A percentile compares a stretch with the other conserved stretches of the same genome.
Evolutionary conservation across 1,140 invertebrate genomes (phyloP).

Genomic region (Andricus grossulariae): DNA sequence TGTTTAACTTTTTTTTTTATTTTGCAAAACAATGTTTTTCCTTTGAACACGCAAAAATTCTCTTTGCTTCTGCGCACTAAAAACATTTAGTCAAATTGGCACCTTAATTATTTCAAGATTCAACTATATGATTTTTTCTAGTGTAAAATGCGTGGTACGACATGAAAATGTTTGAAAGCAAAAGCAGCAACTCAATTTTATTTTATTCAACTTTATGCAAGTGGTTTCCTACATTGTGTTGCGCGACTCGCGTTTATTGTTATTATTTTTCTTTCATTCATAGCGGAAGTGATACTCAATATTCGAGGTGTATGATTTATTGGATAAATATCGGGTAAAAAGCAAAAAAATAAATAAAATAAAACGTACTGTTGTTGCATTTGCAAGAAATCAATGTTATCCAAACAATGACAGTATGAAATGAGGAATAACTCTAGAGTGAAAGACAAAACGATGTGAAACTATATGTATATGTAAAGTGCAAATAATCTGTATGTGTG

Average conservation of each 20-base stretch:
- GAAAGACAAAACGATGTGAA: constrained; percentile 1
- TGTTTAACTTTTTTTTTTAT: too few relatives aligned
- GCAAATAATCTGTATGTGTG: too few relatives aligned
- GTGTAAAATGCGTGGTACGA: background rate
- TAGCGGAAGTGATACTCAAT: background rate
- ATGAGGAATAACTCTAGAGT: background rate
- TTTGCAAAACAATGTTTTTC: too few relatives aligned
- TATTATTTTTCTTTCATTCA: background rate
- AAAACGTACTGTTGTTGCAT: constrained; percentile 21
- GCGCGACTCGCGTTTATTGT: background rate
- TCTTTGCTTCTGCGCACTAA: background rate
- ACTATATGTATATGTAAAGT: constrained; percentile 35
- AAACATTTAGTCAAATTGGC: constrained; percentile 8
- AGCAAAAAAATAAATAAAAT: constrained; percentile 27
- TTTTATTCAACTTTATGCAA: constrained; percentile 1
- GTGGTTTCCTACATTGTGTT: constrained; percentile 6
- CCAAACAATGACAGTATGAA: constrained; percentile 5
- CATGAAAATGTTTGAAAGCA: background rate
- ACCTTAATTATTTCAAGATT: constrained; percentile 1
- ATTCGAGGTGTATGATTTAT: constrained; percentile 13
- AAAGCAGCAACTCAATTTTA: constrained; percentile 17
- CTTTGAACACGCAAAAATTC: background rate
- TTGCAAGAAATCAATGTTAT: background rate
- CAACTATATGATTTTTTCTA: background rate
- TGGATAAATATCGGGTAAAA: constrained; percentile 31